These are phyloP conservation scores for Menura novaehollandiae DNA, from an alignment of 2,113 vertebrate species.

Conservation along the genomic window DNA sequence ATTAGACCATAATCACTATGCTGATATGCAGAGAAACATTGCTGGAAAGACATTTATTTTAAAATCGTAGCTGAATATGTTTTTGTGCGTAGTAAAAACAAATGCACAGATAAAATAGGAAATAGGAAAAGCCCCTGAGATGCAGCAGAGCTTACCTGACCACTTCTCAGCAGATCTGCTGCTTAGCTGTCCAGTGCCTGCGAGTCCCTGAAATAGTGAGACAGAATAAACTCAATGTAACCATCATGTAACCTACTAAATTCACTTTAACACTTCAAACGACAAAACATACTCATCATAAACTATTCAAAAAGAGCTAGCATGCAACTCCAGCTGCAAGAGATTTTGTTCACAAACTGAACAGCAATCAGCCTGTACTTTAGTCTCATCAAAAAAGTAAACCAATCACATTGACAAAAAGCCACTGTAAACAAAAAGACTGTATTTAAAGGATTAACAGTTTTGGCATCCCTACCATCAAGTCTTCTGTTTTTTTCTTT, in stretches of 20 bases:
- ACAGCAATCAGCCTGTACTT: conserved; percentile 68
- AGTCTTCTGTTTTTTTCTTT: conserved; percentile 66
- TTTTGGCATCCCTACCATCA: conserved; percentile 80
- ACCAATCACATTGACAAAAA: conserved; percentile 90
- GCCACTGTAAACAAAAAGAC: conserved; percentile 81
- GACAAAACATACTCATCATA: conserved; percentile 63
- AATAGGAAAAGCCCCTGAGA: background rate
- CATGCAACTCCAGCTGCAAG: conserved; percentile 81
- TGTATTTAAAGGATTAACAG: conserved; percentile 76
- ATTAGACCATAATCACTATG: background rate
- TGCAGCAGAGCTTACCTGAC: conserved; percentile 63
- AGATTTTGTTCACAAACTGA: conserved; percentile 65
- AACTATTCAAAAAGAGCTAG: conserved; percentile 60
- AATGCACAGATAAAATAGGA: background rate
- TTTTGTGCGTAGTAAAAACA: background rate
- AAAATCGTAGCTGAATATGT: background rate
- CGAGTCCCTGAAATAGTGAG: conserved; percentile 71
- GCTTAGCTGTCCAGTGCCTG: conserved; percentile 56
- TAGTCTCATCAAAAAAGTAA: conserved; percentile 99
- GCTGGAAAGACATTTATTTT: background rate
- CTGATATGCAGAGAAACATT: background rate
- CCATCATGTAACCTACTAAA: background rate
- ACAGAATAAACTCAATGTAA: conserved; percentile 73
- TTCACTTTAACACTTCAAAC: conserved; percentile 43
- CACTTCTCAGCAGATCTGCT: conserved; percentile 31